Evolutionary conservation across 1,140 invertebrate genomes (phyloP).

Genomic region (Homarus americanus): DNA sequence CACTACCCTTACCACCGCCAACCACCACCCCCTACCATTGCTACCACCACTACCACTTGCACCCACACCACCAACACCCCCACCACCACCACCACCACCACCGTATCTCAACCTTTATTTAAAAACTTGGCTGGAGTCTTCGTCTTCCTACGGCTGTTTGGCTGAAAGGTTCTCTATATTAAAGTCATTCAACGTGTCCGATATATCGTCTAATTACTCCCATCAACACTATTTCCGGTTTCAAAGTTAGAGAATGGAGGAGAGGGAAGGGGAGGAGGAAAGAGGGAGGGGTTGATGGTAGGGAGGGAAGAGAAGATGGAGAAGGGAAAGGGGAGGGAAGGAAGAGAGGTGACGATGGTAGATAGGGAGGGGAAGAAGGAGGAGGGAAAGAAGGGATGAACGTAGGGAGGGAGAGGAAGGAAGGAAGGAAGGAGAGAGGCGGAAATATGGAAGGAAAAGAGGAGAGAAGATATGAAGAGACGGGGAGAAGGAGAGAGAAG

Average conservation of each 20-base stretch:
- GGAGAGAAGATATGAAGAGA: no score
- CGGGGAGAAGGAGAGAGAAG: no score
- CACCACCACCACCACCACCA: no score
- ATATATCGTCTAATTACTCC: not conserved
- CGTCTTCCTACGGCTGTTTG: not conserved
- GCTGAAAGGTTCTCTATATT: not conserved
- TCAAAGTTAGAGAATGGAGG: not conserved
- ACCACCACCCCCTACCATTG: no score
- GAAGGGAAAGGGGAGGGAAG: not conserved
- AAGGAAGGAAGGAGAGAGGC: no score
- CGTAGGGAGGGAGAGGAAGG: no score
- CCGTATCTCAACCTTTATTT: not conserved
- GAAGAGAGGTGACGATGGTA: not conserved
- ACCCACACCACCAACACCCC: no score
- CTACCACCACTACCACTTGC: no score
- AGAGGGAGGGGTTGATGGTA: no score
- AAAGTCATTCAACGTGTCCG: not conserved
- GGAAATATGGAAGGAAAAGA: no score
- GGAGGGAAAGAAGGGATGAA: not conserved
- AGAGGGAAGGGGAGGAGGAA: not conserved
- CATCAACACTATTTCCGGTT: not conserved
- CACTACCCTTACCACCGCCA: no score
- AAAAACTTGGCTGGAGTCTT: not conserved
- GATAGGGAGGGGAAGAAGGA: not conserved
- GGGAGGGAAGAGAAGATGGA: not conserved